These are phyloP conservation scores for Scolopax mira DNA, from an alignment of 2,113 vertebrate genomes.

Conservation along the genomic window DNA sequence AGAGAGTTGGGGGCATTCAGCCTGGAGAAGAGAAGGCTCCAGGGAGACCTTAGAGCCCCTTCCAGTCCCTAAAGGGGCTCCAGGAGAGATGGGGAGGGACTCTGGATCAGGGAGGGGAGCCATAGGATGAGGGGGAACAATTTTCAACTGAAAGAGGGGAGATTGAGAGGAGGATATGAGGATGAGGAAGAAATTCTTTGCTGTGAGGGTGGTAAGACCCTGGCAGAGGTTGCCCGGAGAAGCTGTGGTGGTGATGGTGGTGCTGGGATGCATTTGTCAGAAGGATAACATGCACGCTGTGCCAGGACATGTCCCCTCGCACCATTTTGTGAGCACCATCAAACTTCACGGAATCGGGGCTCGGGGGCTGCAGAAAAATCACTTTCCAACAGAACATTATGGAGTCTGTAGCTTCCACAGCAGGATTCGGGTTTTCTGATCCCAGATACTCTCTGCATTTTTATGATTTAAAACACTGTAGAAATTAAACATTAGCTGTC, in stretches of 20 bases:
- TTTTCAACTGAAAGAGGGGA: no score
- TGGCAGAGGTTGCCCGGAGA: no score
- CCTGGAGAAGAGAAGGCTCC: no score
- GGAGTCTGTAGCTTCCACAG: background rate
- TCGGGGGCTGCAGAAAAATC: background rate
- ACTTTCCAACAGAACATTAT: background rate
- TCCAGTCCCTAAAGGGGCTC: no score
- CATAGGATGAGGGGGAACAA: no score
- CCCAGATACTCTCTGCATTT: background rate
- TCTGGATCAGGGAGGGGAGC: no score
- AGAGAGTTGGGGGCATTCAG: no score
- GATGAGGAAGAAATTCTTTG: no score
- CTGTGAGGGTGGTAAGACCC: no score
- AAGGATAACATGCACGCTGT: background rate
- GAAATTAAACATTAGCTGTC: constrained; percentile 19
- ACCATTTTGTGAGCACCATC: background rate
- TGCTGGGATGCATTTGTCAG: background rate
- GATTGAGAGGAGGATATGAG: no score
- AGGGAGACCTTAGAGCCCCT: no score
- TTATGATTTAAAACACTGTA: background rate
- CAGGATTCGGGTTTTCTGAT: background rate
- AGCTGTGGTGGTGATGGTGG: background rate
- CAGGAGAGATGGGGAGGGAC: no score
- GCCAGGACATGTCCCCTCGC: background rate
- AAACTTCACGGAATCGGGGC: background rate